phyloP scores from a whole-genome alignment of 2,113 vertebrate species.

The Sorex araneus region DNA sequence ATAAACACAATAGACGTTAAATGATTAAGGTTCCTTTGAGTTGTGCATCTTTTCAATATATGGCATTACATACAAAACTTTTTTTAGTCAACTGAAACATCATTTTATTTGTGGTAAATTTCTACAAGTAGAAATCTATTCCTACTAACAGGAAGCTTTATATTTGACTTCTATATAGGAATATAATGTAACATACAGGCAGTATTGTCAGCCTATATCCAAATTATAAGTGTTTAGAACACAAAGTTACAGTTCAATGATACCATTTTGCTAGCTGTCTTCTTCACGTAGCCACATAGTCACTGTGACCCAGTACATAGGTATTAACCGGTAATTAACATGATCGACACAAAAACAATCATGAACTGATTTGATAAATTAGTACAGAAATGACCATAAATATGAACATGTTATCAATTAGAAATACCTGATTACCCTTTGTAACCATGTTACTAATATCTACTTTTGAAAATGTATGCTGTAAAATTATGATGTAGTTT shows the following conservation, averaged over 20 bases:
- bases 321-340: slow-evolving; percentile 74
- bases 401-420: neutral
- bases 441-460: slow-evolving; percentile 9
- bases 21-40: neutral
- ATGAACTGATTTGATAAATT: slow-evolving; percentile 57
- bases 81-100: neutral
- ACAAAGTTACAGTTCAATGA: slow-evolving; percentile 3
- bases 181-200: neutral
- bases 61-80: neutral
- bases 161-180: neutral
- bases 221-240: slow-evolving; percentile 32
- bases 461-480: neutral
- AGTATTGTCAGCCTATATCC: neutral
- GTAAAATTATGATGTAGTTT: neutral
- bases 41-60: neutral
- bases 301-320: slow-evolving; percentile 50
- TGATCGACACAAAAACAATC: slow-evolving; percentile 21
- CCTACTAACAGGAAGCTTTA: neutral
- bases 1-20: neutral
- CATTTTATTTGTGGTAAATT: neutral
- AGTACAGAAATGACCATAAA: slow-evolving; percentile 29
- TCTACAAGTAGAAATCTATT: neutral
- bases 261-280: slow-evolving; percentile 54
- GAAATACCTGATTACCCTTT: neutral
- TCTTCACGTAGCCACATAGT: neutral